phyloP scores from a whole-genome alignment of 2,113 vertebrate genomes.

The Dicerorhinus sumatrensis region DNA sequence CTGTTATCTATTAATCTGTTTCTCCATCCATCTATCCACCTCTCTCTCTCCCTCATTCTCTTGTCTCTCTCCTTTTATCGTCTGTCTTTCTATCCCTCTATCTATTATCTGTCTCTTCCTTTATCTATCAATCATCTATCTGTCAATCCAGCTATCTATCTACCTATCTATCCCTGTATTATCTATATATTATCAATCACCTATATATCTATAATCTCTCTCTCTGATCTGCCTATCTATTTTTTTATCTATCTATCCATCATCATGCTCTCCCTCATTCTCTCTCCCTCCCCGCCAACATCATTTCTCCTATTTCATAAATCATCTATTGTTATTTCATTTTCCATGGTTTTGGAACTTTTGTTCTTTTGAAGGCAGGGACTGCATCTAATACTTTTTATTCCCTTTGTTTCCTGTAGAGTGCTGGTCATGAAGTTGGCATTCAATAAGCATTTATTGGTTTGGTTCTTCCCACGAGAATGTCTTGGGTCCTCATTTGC shows the following conservation, averaged over 20 bases:
- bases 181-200: no score
- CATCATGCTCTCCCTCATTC: not conserved
- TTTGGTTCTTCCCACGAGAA: not conserved
- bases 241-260: no score
- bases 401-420: not conserved
- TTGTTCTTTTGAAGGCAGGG: conserved; percentile 14
- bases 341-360: conserved; percentile 26
- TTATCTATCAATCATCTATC: not conserved
- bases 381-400: not conserved
- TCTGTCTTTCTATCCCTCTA: not conserved
- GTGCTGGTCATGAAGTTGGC: not conserved
- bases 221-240: no score
- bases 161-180: not conserved
- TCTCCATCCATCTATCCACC: not conserved
- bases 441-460: not conserved
- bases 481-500: not conserved
- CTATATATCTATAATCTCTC: not conserved
- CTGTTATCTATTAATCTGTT: not conserved
- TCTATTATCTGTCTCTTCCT: not conserved
- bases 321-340: not conserved
- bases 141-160: not conserved
- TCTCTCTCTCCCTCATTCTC: not conserved
- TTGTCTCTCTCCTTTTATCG: not conserved
- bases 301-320: not conserved
- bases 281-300: not conserved